Base-by-base conservation (phyloP, 2,797 vertebrate genomes). In the Neoniphon sammara region DNA sequence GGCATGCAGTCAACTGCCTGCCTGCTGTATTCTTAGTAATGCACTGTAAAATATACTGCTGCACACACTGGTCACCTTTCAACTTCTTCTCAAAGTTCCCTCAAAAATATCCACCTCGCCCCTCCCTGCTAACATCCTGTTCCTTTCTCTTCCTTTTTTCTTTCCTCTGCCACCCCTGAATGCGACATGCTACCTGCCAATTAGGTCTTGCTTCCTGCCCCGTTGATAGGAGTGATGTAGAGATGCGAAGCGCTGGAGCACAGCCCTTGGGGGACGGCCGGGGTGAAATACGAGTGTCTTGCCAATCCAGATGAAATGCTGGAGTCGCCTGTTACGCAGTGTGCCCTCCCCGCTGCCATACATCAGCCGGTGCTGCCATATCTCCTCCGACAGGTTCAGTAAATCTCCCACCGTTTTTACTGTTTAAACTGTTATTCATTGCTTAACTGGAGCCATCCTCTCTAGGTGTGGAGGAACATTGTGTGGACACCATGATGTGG, bases 261-360 rank as follows among this genome's bases (percentile, higher is more conserved):
- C 30, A 78, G 85, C 80, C 85, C 77, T 60, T 58, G 66, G 70
- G 83, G 78, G 64, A 68, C 66, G 63, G 55, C 64, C 78, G 56
- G 54, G 67, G 65, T 90, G 86, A 93, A 93, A 92, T 92, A 94
- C 84, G 86, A 87, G 64, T 67, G 52, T 83, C 89, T 91, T 90
- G 85, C 87, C 85, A 89, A 79, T 90, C 86, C 79, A 78, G 53
- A 85, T 92, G 87, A 93, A 93, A 91, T 88, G 85, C 77, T 78
- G 73, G 82, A 90, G 78, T 84, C 17, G 56, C 73, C 85, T 72
- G 76, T 80, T 83, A 78, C 61, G 23, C 82, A 67, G 72, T 59
- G 63, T 80, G 62, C 72, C 86, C 75, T 77, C 66, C 72, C 63
- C 34, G 2, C 61, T 21, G 15, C 63, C 77, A 78, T 93, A 93